Base-by-base conservation (phyloP, 2,888 invertebrate genomes). In the Drosophila robusta region DNA sequence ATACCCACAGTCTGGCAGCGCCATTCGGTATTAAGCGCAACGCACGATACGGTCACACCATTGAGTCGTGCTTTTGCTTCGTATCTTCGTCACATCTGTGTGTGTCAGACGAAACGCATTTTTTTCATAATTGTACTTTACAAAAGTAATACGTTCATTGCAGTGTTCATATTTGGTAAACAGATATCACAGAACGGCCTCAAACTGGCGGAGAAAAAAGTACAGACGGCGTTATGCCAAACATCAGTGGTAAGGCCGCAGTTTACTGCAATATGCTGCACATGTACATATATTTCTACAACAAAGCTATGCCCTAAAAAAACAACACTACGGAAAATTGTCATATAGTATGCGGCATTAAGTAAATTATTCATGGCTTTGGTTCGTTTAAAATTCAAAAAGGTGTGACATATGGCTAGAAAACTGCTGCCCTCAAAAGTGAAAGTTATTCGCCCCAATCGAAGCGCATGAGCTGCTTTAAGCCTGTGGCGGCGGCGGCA, bases 171-270 rank as follows among this genome's bases (percentile, higher is more conserved):
- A 42, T 66, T 67, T 52, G n/a, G 18, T 24, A 55, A 32, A 24
- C 16, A 32, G 18, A 16, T 22, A 38, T 14, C 16, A 39, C 38
- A 47, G n/a, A 78, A 89, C 78, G 76, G 86, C 86, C 66, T 90
- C 80, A 91, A 91, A 49, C 88, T 91, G 91, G 92, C 91, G 62
- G 91, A 91, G 70, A 91, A 91, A 79, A 91, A 91, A 88, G 86
- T 87, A 75, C 90, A 90, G 69, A 95, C 95, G 95, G 95, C 95
- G 92, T 94, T 95, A 93, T 95, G 95, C 94, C 95, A 95, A 92
- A 93, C 94, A 86, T 94, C 95, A 90, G 95, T 95, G 93, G 93
- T 94, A 91, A 94, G 70, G 36, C 26, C n/a, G 29, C 47, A 63
- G 6, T 22, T 50, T 64, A 8, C 14, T 67, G 26, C 16, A 34